phyloP scores from a whole-genome alignment of 2,888 invertebrate species.

The Tromatobia lineatoria region DNA sequence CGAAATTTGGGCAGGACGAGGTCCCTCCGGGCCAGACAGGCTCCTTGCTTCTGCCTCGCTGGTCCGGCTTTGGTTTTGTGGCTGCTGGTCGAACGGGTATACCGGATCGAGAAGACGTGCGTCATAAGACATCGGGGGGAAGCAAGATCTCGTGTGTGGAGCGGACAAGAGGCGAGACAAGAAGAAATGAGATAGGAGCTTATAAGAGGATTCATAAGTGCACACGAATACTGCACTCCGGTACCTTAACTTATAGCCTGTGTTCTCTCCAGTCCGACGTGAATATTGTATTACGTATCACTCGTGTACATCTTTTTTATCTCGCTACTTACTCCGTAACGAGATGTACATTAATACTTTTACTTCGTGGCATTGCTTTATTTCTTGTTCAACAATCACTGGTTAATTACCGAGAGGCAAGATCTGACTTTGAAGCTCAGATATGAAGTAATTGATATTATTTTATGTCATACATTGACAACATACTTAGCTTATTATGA shows the following conservation, averaged over 20 bases:
- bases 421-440: neutral
- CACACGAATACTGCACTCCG: conserved; percentile 24
- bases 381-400: neutral
- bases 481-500: no score
- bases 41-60: conserved; percentile 27
- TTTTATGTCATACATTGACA: no score
- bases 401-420: neutral
- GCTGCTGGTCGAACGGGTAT: conserved; percentile 62
- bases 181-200: conserved; percentile 48
- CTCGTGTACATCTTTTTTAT: conserved; percentile 4
- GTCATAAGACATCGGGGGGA: conserved; percentile 44
- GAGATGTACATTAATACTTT: neutral
- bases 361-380: neutral
- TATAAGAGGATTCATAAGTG: conserved; percentile 50
- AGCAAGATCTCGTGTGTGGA: neutral
- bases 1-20: conserved; percentile 61
- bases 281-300: conserved; percentile 10
- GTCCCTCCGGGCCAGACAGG: conserved; percentile 40
- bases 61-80: conserved; percentile 46
- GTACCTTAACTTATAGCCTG: conserved; percentile 5
- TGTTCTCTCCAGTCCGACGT: neutral
- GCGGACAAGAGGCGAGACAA: conserved; percentile 22
- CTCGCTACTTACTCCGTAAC: conserved; percentile 9
- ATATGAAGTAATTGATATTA: neutral
- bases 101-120: conserved; percentile 60